phyloP scores from a whole-genome alignment of 2,888 invertebrate genomes.

The Drosophila mercatorum region DNA sequence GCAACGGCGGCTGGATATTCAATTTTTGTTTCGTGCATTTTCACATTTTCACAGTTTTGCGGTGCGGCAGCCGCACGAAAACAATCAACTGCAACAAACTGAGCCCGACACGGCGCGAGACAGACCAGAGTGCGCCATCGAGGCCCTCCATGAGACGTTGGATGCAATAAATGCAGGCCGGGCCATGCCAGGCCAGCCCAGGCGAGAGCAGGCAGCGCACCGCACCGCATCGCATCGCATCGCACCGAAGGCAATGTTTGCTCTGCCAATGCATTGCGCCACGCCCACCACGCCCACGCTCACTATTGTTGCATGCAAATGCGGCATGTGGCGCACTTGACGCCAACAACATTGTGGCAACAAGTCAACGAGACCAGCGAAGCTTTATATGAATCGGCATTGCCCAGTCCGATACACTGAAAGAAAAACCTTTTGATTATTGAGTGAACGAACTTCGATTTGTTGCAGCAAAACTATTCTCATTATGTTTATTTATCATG shows the following conservation, averaged over 20 bases:
- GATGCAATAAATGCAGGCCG: constrained; percentile 56
- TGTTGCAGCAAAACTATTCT: too few relatives aligned
- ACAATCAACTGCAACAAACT: constrained; percentile 67
- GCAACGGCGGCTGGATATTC: constrained; percentile 42
- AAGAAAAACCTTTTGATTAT: not conserved
- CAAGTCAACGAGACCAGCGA: constrained; percentile 46
- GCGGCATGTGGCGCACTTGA: constrained; percentile 59
- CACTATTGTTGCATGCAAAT: constrained; percentile 71
- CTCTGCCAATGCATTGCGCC: constrained; percentile 39
- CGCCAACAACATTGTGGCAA: constrained; percentile 64
- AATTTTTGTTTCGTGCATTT: constrained; percentile 68
- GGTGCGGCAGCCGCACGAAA: constrained; percentile 71
- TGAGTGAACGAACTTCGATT: too few relatives aligned
- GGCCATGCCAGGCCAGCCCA: constrained; percentile 10
- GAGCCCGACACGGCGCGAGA: constrained; percentile 39
- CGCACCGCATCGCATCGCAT: not conserved
- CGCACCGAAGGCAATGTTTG: constrained; percentile 49
- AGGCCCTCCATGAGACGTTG: constrained; percentile 34
- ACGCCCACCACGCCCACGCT: constrained; percentile 17
- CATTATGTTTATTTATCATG: too few relatives aligned
- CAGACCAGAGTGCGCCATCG: constrained; percentile 13
- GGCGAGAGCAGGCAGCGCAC: not conserved
- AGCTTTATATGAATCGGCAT: constrained; percentile 16
- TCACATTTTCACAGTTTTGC: constrained; percentile 66
- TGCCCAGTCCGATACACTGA: constrained; percentile 22